These are phyloP conservation scores for Phylloscopus collybita DNA, from an alignment of 2,797 vertebrate genomes.

Conservation along the genomic window DNA sequence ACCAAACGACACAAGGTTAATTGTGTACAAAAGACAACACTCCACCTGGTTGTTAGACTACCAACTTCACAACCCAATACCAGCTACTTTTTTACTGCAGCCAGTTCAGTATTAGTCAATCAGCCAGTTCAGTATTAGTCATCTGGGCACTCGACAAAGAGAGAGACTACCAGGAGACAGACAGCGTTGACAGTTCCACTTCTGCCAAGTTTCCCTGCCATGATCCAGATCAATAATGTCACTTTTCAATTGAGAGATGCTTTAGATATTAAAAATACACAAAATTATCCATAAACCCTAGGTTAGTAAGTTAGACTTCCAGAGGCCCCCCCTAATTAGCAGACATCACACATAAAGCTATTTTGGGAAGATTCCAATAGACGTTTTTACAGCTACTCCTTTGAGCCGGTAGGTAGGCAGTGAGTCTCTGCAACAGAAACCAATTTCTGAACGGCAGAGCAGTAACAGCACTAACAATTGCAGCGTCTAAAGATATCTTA, in stretches of 20 bases:
- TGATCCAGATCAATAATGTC: background rate
- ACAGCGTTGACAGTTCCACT: background rate
- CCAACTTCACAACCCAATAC: background rate
- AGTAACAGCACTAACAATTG: background rate
- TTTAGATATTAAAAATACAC: accelerated
- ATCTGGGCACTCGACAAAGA: background rate
- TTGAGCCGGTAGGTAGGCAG: background rate
- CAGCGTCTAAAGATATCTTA: accelerated
- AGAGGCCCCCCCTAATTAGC: accelerated
- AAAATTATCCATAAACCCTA: background rate
- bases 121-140: background rate
- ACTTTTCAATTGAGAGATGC: background rate
- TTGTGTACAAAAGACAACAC: background rate
- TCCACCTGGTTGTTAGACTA: background rate
- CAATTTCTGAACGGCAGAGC: background rate
- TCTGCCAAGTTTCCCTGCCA: background rate
- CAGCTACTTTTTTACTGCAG: background rate
- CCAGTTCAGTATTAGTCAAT: background rate
- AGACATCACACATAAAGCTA: background rate
- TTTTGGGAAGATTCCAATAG: background rate
- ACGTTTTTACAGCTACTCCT: background rate
- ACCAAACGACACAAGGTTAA: background rate
- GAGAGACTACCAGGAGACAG: background rate
- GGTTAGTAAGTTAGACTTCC: background rate
- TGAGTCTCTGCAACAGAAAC: background rate